Conservation (phyloP, 2,888 invertebrate genomes). For the Amphipyra berbera region DNA sequence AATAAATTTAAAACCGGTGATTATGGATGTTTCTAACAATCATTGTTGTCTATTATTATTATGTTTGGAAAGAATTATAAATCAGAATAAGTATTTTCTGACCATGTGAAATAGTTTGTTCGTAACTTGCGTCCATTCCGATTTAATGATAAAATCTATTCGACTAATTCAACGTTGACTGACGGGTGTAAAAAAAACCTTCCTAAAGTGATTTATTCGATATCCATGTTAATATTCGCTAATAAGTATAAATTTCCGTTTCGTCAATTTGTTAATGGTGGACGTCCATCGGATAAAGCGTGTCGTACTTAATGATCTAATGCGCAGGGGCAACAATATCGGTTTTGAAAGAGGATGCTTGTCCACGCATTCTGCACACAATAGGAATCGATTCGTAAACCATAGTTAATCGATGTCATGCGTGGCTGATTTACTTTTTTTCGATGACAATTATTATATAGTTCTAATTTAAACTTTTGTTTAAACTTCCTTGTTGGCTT, state of each 20-base stretch:
- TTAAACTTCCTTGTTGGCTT: neutral
- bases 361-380: constrained; percentile 49
- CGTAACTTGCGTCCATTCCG: too few relatives aligned
- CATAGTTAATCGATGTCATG: constrained; percentile 42
- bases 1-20: too few relatives aligned
- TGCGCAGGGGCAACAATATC: neutral
- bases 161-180: too few relatives aligned
- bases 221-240: too few relatives aligned
- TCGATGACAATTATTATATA: constrained; percentile 13
- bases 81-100: too few relatives aligned
- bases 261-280: constrained; percentile 12
- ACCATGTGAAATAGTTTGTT: too few relatives aligned
- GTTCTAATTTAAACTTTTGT: neutral
- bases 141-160: too few relatives aligned
- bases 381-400: constrained; percentile 25
- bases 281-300: neutral
- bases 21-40: too few relatives aligned
- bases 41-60: too few relatives aligned
- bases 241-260: constrained; percentile 9
- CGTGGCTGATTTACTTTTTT: constrained; percentile 42
- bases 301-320: constrained; percentile 15
- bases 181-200: too few relatives aligned
- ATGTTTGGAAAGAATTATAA: too few relatives aligned
- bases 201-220: too few relatives aligned
- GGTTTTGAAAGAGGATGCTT: constrained; percentile 4